Evolutionary conservation across 2,113 vertebrate species (phyloP).

Genomic region (Hippocampus comes): DNA sequence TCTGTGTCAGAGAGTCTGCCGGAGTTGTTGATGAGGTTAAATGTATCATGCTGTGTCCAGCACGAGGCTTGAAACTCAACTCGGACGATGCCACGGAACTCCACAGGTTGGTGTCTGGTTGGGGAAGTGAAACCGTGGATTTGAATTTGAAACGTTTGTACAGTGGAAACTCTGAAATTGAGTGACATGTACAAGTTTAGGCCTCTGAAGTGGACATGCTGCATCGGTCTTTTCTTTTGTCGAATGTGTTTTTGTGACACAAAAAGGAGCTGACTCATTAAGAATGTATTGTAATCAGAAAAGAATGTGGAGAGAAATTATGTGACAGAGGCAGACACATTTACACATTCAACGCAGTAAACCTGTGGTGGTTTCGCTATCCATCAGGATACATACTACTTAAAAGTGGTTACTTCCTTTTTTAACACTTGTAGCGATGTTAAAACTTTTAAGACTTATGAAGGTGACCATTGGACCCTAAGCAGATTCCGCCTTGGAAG

Average conservation of each 20-base stretch:
- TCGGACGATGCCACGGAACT: constrained; percentile 64
- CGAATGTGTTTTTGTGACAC: no score
- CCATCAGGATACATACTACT: no score
- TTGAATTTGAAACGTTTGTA: background rate
- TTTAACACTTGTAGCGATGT: background rate
- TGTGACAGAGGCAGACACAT: no score
- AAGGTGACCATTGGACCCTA: background rate
- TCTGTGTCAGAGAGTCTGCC: constrained; percentile 45
- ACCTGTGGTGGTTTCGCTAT: no score
- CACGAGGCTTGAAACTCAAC: constrained; percentile 74
- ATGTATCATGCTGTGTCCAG: constrained; percentile 79
- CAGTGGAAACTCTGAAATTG: background rate
- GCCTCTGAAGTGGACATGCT: background rate
- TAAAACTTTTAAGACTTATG: background rate
- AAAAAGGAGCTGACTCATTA: no score
- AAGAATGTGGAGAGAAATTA: no score
- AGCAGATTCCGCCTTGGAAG: background rate
- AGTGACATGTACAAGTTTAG: background rate
- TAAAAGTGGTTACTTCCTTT: background rate
- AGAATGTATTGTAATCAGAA: no score
- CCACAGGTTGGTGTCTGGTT: constrained; percentile 80
- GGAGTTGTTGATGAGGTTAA: constrained; percentile 44
- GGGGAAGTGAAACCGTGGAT: background rate
- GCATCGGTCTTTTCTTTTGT: no score
- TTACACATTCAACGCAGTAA: no score